These are phyloP conservation scores for Leucophenga varia DNA, from an alignment of 1,140 invertebrate species.

Conservation along the genomic window DNA sequence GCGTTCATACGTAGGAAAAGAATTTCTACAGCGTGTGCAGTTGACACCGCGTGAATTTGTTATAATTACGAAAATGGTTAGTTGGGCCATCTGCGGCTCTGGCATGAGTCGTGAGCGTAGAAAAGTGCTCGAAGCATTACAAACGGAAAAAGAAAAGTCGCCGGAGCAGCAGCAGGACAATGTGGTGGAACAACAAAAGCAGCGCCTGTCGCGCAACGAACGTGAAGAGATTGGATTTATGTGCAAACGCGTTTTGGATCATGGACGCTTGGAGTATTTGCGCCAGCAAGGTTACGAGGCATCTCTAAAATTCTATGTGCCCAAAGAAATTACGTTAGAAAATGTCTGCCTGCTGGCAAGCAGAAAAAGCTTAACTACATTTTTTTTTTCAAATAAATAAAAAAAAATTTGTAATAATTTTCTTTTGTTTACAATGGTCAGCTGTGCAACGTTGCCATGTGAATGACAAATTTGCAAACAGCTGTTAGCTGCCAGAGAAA, in stretches of 20 bases:
- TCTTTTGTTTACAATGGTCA: no score
- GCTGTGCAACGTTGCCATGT: no score
- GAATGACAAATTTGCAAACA: neutral
- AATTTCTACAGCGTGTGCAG: slow-evolving; percentile 60
- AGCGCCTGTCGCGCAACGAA: slow-evolving; percentile 50
- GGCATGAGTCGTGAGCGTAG: slow-evolving; percentile 59
- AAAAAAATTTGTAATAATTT: no score
- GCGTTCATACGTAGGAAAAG: slow-evolving; percentile 68
- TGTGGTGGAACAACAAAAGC: slow-evolving; percentile 25
- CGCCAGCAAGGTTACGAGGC: slow-evolving; percentile 62
- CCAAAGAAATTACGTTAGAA: slow-evolving; percentile 68
- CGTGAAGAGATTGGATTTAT: slow-evolving; percentile 68
- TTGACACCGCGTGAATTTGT: slow-evolving; percentile 70
- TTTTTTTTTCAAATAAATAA: slow-evolving; percentile 15
- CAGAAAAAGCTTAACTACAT: slow-evolving; percentile 7
- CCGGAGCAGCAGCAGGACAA: slow-evolving; percentile 26
- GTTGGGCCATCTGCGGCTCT: slow-evolving; percentile 81
- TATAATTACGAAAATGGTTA: slow-evolving; percentile 74
- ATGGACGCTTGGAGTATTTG: slow-evolving; percentile 70
- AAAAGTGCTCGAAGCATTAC: slow-evolving; percentile 43
- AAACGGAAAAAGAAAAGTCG: slow-evolving; percentile 25
- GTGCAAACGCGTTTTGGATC: slow-evolving; percentile 76
- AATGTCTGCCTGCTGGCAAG: slow-evolving; percentile 73
- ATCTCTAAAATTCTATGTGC: slow-evolving; percentile 67
- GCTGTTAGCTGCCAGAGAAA: neutral